A percentile compares a stretch with the other conserved stretches of the same genome.
Evolutionary conservation across 2,888 invertebrate species (phyloP).

Genomic region (Gandaritis pyraliata): DNA sequence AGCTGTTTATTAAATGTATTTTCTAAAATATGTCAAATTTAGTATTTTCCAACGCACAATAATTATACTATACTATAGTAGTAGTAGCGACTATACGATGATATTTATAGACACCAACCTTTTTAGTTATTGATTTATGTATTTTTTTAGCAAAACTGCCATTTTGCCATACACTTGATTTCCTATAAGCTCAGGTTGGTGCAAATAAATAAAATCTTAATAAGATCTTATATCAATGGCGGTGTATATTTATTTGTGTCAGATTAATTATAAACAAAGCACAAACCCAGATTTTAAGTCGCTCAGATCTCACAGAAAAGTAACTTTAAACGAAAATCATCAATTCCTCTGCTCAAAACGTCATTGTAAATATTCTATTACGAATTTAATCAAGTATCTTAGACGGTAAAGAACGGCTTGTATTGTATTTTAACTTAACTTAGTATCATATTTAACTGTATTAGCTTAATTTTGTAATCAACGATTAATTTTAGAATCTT

Average conservation of each 20-base stretch:
- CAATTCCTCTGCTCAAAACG: neutral
- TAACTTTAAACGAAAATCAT: neutral
- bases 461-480: constrained; percentile 23
- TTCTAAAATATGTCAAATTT: too few relatives aligned
- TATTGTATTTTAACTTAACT: constrained; percentile 11
- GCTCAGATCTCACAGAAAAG: neutral
- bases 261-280: neutral
- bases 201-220: neutral
- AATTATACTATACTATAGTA: neutral
- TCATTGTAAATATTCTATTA: constrained; percentile 21
- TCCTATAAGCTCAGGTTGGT: neutral
- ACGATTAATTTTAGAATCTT: constrained; percentile 7
- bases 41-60: neutral
- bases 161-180: neutral
- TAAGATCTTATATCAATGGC: neutral
- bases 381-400: constrained; percentile 20
- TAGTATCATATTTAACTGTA: constrained; percentile 15
- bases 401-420: neutral
- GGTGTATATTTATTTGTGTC: neutral
- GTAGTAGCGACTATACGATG: too few relatives aligned
- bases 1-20: too few relatives aligned
- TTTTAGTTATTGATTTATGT: neutral
- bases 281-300: neutral
- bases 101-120: neutral
- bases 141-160: neutral